Base-by-base conservation (phyloP, 1,140 invertebrate species). In the Pteromalus puparum region DNA sequence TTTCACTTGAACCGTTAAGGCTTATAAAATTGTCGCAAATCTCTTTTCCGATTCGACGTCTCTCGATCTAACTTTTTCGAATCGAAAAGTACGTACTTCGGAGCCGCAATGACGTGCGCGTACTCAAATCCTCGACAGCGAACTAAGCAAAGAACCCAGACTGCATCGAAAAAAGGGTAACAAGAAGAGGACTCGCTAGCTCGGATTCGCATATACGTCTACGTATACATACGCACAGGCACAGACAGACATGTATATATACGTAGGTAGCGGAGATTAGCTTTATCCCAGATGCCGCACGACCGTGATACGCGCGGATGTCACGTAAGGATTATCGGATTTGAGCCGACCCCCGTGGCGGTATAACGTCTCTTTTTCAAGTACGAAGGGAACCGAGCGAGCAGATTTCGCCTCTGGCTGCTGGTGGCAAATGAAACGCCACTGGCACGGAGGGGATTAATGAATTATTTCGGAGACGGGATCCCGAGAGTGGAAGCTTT, bases 401-500 rank as follows among this genome's bases (percentile, higher is more conserved):
- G 75, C 81, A 83, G 87, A 84, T 90, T 90, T 87, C 87, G 87
- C 86, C 15, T 87, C 77, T 15, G 85, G 87, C 85, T 89, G 86
- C 4, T 1, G 7, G 38, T 7, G 24, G 34, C 48, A 61, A 75
- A 82, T 72, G 81, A 82, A 82, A 82, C 34, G 75, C 78, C 30
- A 34, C 30, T 65, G 68, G 38, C 28, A 18, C 24, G 53, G 46
- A 9, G 28, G 53, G 65, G 73, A 82, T 81, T 81, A 85, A 85
- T 85, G 81, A 82, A 85, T 78, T 82, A 85, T 82, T 73, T 82
- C n/a, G 48, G 21, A 82, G 42, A n/a, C 38, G 65, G 18, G 28
- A 30, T 70, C 13, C 61, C 15, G 61, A 65, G 38, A 42, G 38
- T 38, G 9, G 6, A 9, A 34, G 30, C 30, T 34, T 34, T 34